These are phyloP conservation scores for Leucophenga maculata DNA, from an alignment of 2,888 invertebrate genomes.

Conservation along the genomic window DNA sequence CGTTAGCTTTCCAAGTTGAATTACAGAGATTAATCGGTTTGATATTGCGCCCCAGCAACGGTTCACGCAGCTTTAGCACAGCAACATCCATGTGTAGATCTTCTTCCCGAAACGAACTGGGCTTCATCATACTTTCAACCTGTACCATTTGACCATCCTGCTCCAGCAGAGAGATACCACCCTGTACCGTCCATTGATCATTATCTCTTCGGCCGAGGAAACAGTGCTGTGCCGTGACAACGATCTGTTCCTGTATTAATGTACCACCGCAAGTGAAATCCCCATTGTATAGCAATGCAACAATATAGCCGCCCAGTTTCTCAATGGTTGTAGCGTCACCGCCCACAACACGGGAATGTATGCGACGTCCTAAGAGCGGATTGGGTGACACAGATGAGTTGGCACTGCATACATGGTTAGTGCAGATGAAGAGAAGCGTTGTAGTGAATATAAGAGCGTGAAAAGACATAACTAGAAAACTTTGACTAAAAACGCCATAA, in stretches of 20 bases:
- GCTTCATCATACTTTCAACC: constrained; percentile 32
- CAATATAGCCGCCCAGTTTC: constrained; percentile 47
- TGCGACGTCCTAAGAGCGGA: neutral
- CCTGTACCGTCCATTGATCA: constrained; percentile 25
- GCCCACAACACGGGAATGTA: constrained; percentile 45
- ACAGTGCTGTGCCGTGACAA: constrained; percentile 52
- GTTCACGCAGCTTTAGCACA: constrained; percentile 28
- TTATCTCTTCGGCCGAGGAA: constrained; percentile 25
- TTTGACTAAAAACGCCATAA: neutral
- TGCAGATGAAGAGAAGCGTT: no score
- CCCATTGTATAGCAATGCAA: constrained; percentile 39
- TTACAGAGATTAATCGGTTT: constrained; percentile 29
- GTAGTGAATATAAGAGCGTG: no score
- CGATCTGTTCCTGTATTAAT: constrained; percentile 39
- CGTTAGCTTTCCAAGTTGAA: neutral
- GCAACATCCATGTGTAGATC: constrained; percentile 53
- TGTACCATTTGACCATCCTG: constrained; percentile 7
- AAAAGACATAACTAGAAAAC: no score
- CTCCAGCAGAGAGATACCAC: constrained; percentile 41
- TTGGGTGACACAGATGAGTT: neutral
- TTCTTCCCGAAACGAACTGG: constrained; percentile 11
- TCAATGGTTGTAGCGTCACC: constrained; percentile 44
- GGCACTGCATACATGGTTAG: no score
- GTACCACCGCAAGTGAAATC: constrained; percentile 49
- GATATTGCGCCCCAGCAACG: constrained; percentile 36